Evolutionary conservation across 2,797 vertebrate species (phyloP), one percentile per base, ranked within the genome.

Genomic region (Channallabes apus): DNA sequence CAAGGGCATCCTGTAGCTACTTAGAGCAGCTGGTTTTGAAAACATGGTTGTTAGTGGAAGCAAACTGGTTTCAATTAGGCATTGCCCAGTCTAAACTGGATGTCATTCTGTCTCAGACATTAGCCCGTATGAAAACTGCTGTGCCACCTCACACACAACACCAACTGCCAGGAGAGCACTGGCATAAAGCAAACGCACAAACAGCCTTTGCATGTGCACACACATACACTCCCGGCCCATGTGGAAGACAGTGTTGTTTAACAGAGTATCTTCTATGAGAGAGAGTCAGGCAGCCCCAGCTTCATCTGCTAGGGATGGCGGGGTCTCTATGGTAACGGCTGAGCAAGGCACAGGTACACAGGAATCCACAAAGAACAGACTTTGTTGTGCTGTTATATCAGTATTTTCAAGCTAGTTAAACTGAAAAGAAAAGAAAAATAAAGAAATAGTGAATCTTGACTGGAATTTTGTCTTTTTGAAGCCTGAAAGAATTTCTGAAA

Each of bases 301-400:
- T 90, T 90, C 90, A 91, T 91, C 93, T 93, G 92, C 92, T 93
- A 89, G 92, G 93, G 93, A 93, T 90, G 91, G 90, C 92, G 92
- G 84, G 88, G 94, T 95, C 95, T 95, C 95, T 95, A 96, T 96
- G 95, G 95, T 95, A 95, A 96, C 95, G 71, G 92, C 82, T 59
- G 90, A 91, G 89, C 85, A 85, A 91, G 91, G 93, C 91, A 90
- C 94, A 95, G 95, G 95, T 96, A 94, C 92, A 93, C 86, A 91
- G 89, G 90, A 93, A 93, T 91, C 91, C 91, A 90, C 85, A 89
- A 88, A 88, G 84, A 89, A 88, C 59, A 80, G 27, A 85, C 85
- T 89, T 86, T 79, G 84, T 89, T 79, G 84, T 89, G 90, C 88
- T 89, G 84, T 85, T 91, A 90, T 84, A 84, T 86, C 64, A 81